Conservation (phyloP, 1,140 invertebrate genomes). For the Drosophila ercepeae region DNA sequence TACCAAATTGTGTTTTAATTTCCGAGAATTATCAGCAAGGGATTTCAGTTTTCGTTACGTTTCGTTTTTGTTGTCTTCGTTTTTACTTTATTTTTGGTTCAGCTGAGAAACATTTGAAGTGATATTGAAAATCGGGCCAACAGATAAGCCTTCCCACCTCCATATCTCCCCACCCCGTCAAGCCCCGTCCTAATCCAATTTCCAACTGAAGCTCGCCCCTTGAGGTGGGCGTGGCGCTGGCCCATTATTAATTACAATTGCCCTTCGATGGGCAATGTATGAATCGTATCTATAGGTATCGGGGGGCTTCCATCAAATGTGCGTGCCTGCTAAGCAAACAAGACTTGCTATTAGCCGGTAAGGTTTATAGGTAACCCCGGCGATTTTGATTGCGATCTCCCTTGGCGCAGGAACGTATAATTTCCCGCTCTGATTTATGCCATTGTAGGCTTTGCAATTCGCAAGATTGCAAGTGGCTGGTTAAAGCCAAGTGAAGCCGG, state of each 20-base stretch:
- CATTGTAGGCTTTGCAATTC: slow-evolving; percentile 34
- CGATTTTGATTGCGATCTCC: slow-evolving; percentile 55
- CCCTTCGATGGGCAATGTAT: slow-evolving; percentile 12
- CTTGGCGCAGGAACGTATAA: slow-evolving; percentile 22
- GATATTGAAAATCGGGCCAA: slow-evolving; percentile 53
- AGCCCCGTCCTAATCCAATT: slow-evolving; percentile 38
- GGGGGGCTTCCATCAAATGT: slow-evolving; percentile 58
- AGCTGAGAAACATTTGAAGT: slow-evolving; percentile 65
- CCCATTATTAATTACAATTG: slow-evolving; percentile 39
- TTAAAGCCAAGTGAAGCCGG: not conserved
- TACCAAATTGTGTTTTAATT: slow-evolving; percentile 75
- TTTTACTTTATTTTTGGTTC: slow-evolving; percentile 49
- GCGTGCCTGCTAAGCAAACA: slow-evolving; percentile 71
- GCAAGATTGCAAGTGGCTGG: not conserved
- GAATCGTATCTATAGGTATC: slow-evolving; percentile 16
- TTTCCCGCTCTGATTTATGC: slow-evolving; percentile 46
- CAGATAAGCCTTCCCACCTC: slow-evolving; percentile 46
- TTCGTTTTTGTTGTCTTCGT: slow-evolving; percentile 24
- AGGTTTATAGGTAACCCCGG: slow-evolving; percentile 42
- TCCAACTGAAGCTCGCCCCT: slow-evolving; percentile 43
- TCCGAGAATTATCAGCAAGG: slow-evolving; percentile 68
- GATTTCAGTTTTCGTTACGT: slow-evolving; percentile 24
- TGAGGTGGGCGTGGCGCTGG: slow-evolving; percentile 9
- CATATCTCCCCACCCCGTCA: too few relatives aligned
- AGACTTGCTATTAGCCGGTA: slow-evolving; percentile 25